Evolutionary conservation across 2,113 vertebrate genomes (phyloP), one percentile per base, ranked within the genome.

Genomic region (Mystacornis crossleyi): DNA sequence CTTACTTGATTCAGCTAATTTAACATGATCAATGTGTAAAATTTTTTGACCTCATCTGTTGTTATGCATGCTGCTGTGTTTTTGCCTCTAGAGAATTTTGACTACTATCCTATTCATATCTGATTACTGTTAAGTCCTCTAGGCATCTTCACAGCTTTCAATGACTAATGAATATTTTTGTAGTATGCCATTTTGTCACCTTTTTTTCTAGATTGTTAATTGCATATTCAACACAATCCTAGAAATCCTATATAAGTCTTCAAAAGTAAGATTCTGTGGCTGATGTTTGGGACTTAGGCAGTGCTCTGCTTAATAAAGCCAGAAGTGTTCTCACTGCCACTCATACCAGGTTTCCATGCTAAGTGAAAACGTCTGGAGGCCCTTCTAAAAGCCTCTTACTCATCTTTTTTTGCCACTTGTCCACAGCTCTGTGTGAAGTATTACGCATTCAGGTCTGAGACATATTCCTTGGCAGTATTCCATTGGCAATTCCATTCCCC

Each of bases 31-130:
- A 13, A 31, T 16, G 5, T 20, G 5, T 31, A 45, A n/a, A 81
- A 14, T 11, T 53, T 8, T 72, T 86, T 82, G 4, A 51, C 7
- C 9, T 19, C 3, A 2, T 54, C 8, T 80, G 12, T 69, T 3
- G 0, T 60, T 60, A 54, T 19, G 6, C 20, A 21, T n/a, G 8
- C 19, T 83, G 31, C 13, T 69, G 9, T 26, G 10, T 0, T 57
- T 81, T 83, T 66, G 4, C 19, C n/a, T 77, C 12, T n/a, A 34
- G 36, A 67, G 34, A 71, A 78, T 89, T 86, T 86, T 78, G 47
- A 50, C 34, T 66, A 25, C 18, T 31, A 43, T 61, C 11, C 11
- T 13, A 31, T 43, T 65, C 26, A 28, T 65, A 81, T 62, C 42
- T 83, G 10, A n/a, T 40, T 61, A 23, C 15, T 7, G 12, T 42